These are phyloP conservation scores for Drosophila paracracens DNA, from an alignment of 2,888 invertebrate genomes.

Conservation along the genomic window DNA sequence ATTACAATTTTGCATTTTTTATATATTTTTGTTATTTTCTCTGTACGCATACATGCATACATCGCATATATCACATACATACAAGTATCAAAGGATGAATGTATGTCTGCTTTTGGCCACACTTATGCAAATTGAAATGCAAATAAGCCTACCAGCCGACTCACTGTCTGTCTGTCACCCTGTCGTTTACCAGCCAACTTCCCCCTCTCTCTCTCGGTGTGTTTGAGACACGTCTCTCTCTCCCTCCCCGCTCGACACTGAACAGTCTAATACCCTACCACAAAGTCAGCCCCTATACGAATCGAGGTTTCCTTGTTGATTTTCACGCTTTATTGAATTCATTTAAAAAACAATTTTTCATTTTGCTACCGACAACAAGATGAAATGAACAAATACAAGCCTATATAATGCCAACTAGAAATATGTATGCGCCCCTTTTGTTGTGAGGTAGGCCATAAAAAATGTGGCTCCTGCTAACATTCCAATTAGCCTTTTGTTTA, in stretches of 20 bases:
- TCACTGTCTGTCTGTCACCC: slow-evolving; percentile 14
- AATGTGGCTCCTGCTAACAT: slow-evolving; percentile 63
- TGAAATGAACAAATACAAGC: slow-evolving; percentile 10
- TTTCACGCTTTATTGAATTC: slow-evolving; percentile 78
- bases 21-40: background rate
- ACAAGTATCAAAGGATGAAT: slow-evolving; percentile 22
- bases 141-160: slow-evolving; percentile 65
- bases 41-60: background rate
- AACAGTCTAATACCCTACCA: slow-evolving; percentile 4
- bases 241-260: background rate
- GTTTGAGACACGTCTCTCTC: background rate
- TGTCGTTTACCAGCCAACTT: slow-evolving; percentile 8
- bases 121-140: slow-evolving; percentile 81
- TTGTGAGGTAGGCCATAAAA: slow-evolving; percentile 38
- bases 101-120: slow-evolving; percentile 48
- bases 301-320: slow-evolving; percentile 43
- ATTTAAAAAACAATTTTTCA: slow-evolving; percentile 81
- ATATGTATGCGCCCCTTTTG: slow-evolving; percentile 25
- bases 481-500: slow-evolving; percentile 76
- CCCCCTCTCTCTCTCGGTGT: background rate
- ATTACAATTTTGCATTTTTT: background rate
- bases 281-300: slow-evolving; percentile 33
- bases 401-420: slow-evolving; percentile 21
- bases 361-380: slow-evolving; percentile 40
- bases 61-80: slow-evolving; percentile 2